Conservation (phyloP, 2,797 vertebrate genomes). For the Sebastes dallii region DNA sequence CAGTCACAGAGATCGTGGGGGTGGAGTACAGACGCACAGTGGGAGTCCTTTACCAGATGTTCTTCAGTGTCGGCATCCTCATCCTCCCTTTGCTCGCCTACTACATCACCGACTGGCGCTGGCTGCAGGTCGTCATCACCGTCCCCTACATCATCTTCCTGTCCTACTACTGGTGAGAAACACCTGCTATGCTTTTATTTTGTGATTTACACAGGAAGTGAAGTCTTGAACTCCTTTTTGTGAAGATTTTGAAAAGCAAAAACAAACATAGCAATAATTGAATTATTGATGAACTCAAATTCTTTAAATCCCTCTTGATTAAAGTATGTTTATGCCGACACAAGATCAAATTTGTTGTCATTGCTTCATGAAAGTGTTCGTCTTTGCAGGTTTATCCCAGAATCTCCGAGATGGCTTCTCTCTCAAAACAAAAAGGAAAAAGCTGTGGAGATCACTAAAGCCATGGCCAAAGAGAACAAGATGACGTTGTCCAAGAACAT, state of each 20-base stretch:
- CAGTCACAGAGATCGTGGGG: conserved; percentile 95
- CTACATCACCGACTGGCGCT: conserved; percentile 90
- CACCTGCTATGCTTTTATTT: neutral
- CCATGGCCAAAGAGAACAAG: conserved; percentile 91
- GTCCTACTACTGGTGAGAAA: conserved; percentile 91
- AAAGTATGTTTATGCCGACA: neutral
- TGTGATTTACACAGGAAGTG: neutral
- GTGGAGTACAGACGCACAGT: conserved; percentile 90
- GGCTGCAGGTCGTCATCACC: conserved; percentile 90
- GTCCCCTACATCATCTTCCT: conserved; percentile 91
- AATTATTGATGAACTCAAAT: neutral
- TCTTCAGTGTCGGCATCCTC: conserved; percentile 93
- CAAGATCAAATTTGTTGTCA: neutral
- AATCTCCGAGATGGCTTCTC: conserved; percentile 95
- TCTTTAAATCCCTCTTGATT: neutral
- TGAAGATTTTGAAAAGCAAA: neutral
- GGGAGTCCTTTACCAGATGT: conserved; percentile 92
- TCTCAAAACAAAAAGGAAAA: conserved; percentile 87
- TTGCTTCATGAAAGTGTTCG: neutral
- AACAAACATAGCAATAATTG: neutral
- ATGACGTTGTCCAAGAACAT: conserved; percentile 81
- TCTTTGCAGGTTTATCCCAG: conserved; percentile 89
- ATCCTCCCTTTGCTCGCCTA: conserved; percentile 93
- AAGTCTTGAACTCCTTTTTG: neutral
- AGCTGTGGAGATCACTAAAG: conserved; percentile 86